These are phyloP conservation scores for Folsomia candida DNA, from an alignment of 2,888 invertebrate species.

Conservation along the genomic window DNA sequence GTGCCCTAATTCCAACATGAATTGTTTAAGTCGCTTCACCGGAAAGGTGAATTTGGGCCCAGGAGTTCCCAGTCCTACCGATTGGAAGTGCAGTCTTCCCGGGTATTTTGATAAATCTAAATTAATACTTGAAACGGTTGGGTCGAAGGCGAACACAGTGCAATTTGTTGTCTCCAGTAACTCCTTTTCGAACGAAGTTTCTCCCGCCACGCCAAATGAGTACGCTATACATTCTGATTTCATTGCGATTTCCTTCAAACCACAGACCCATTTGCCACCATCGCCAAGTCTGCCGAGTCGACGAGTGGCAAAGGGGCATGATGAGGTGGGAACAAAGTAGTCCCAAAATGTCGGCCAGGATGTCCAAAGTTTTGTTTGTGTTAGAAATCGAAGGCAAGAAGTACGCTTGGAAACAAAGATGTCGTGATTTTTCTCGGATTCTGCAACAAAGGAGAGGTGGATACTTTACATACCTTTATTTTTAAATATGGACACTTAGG, in stretches of 20 bases:
- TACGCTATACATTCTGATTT: constrained; percentile 13
- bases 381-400: background rate
- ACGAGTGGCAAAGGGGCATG: background rate
- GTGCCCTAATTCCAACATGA: background rate
- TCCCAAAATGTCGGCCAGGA: no score
- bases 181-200: background rate
- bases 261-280: background rate
- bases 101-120: background rate
- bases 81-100: background rate
- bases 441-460: no score
- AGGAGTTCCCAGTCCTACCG: background rate
- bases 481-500: no score
- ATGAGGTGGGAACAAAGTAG: background rate
- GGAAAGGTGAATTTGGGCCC: background rate
- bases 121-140: background rate
- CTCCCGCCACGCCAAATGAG: constrained; percentile 24
- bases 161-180: background rate
- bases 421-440: background rate
- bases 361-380: no score
- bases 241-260: background rate
- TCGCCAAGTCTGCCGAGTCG: background rate
- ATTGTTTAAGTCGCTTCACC: background rate
- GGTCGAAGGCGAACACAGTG: background rate
- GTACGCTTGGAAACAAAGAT: background rate
- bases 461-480: no score